phyloP scores from a whole-genome alignment of 1,140 invertebrate species.

The Drosophila teissieri region DNA sequence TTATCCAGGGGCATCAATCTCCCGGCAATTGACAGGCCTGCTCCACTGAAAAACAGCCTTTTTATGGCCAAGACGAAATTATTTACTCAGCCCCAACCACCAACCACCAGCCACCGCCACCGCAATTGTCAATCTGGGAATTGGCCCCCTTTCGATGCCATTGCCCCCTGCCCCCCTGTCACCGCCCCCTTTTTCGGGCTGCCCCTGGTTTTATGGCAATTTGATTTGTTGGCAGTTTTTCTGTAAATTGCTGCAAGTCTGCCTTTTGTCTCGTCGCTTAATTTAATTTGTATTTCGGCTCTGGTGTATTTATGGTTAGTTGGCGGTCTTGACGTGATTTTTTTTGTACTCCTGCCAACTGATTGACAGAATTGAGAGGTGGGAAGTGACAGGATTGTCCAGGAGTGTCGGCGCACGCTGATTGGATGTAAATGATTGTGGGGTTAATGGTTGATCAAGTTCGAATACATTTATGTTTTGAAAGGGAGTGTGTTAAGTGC shows the following conservation, averaged over 20 bases:
- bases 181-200: background rate
- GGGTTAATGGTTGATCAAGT: constrained; percentile 5
- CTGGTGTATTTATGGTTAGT: constrained; percentile 69
- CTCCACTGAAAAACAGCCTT: constrained; percentile 42
- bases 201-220: constrained; percentile 68
- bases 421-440: constrained; percentile 34
- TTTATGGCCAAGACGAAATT: constrained; percentile 79
- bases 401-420: constrained; percentile 8
- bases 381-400: constrained; percentile 17
- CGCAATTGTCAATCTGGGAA: constrained; percentile 78
- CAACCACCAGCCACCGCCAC: constrained; percentile 22
- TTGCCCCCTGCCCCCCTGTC: background rate
- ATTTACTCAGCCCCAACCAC: constrained; percentile 78
- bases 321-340: constrained; percentile 51
- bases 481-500: background rate
- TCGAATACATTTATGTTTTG: background rate
- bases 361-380: constrained; percentile 52
- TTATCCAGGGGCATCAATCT: constrained; percentile 82
- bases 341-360: constrained; percentile 3
- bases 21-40: constrained; percentile 70
- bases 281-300: constrained; percentile 74
- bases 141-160: constrained; percentile 30
- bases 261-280: constrained; percentile 68
- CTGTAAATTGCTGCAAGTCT: constrained; percentile 67
- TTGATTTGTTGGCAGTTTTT: constrained; percentile 75